Evolutionary conservation across 2,797 vertebrate genomes (phyloP).

Genomic region (Pygocentrus nattereri): DNA sequence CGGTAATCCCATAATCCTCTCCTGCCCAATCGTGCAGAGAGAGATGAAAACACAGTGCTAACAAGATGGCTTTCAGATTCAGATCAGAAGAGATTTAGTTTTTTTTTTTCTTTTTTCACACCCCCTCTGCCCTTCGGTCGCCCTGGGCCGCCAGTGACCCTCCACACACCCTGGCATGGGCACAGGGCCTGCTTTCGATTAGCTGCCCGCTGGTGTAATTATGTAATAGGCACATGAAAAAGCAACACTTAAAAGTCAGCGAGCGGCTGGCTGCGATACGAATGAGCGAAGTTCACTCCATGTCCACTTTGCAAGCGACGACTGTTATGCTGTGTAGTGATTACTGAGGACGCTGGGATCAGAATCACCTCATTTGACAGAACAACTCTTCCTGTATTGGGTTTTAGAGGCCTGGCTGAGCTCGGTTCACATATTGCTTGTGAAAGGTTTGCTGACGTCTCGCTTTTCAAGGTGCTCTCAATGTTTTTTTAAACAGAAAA

Average conservation of each 20-base stretch:
- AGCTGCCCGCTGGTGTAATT: slow-evolving; percentile 22
- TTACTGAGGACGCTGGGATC: background rate
- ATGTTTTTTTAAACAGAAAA: no score
- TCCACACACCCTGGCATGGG: background rate
- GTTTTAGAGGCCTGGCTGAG: background rate
- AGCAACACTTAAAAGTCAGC: background rate
- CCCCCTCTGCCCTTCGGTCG: background rate
- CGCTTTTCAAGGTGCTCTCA: no score
- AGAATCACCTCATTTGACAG: background rate
- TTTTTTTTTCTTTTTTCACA: slow-evolving; percentile 41
- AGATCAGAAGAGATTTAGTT: slow-evolving; percentile 56
- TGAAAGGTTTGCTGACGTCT: background rate
- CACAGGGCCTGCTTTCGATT: background rate
- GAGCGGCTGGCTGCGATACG: background rate
- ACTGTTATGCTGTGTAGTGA: background rate
- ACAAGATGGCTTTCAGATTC: slow-evolving; percentile 51
- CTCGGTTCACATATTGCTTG: background rate
- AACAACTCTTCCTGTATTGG: background rate
- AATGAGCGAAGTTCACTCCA: slow-evolving; percentile 3
- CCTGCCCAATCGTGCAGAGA: slow-evolving; percentile 64
- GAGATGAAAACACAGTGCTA: slow-evolving; percentile 49
- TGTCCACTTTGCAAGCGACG: background rate
- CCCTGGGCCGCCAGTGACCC: slow-evolving; percentile 1
- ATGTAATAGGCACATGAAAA: slow-evolving; percentile 21
- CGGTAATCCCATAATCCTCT: slow-evolving; percentile 72